phyloP scores from a whole-genome alignment of 2,797 vertebrate genomes.

The Muscicapa striata region DNA sequence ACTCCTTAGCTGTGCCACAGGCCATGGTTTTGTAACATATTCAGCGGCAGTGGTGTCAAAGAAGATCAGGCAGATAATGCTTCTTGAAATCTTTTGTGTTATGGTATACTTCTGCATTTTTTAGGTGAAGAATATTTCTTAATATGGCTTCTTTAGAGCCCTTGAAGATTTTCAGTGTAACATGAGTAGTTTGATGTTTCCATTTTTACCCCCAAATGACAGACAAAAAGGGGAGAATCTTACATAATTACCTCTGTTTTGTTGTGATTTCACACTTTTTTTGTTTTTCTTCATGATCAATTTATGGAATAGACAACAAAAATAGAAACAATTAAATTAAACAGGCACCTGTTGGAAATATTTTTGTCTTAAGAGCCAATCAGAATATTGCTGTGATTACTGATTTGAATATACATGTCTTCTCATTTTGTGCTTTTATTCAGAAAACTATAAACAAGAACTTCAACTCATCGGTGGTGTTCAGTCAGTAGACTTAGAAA shows the following conservation, averaged over 20 bases:
- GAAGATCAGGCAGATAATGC: neutral
- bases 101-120: neutral
- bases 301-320: neutral
- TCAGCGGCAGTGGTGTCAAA: neutral
- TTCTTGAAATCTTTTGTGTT: neutral
- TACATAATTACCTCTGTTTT: neutral
- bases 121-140: neutral
- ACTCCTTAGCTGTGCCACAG: neutral
- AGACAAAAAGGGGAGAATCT: neutral
- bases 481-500: neutral
- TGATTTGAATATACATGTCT: neutral
- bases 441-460: neutral
- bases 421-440: constrained; percentile 1
- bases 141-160: neutral
- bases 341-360: neutral
- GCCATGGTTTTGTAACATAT: neutral
- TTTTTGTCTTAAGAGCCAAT: neutral
- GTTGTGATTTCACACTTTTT: neutral
- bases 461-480: neutral
- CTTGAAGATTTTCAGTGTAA: neutral
- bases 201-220: neutral
- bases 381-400: neutral
- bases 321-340: neutral
- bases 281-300: neutral
- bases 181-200: neutral